Evolutionary conservation across 1,140 invertebrate genomes (phyloP).

Genomic region (Danaus melanippus): DNA sequence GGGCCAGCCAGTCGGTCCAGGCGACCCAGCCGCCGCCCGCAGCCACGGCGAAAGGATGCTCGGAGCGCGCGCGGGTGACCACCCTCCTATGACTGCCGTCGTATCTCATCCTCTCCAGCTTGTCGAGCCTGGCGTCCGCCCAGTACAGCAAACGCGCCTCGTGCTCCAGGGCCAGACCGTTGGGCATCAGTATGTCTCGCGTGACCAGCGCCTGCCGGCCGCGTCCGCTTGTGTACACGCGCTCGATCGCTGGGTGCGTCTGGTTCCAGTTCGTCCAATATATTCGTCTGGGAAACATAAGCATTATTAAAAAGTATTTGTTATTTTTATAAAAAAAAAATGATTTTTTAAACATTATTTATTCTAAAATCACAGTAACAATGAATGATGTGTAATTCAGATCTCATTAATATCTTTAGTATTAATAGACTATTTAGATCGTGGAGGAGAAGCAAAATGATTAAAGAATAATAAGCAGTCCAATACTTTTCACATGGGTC

Average conservation of each 20-base stretch:
- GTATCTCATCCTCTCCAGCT: constrained; percentile 82
- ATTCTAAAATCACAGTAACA: too few relatives aligned
- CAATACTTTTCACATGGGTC: constrained; percentile 83
- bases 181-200: constrained; percentile 87
- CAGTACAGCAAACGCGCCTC: constrained; percentile 84
- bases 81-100: constrained; percentile 80
- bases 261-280: constrained; percentile 92
- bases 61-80: constrained; percentile 79
- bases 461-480: neutral
- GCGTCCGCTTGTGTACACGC: constrained; percentile 77
- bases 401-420: too few relatives aligned
- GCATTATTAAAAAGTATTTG: too few relatives aligned
- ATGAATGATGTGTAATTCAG: too few relatives aligned
- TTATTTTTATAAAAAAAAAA: too few relatives aligned
- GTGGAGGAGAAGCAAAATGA: too few relatives aligned
- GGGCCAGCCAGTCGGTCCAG: constrained; percentile 89
- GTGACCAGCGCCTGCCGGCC: constrained; percentile 79
- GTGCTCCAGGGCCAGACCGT: constrained; percentile 84
- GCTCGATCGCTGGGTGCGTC: constrained; percentile 80
- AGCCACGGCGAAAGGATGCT: constrained; percentile 87
- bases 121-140: constrained; percentile 82
- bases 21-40: constrained; percentile 84
- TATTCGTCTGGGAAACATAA: constrained; percentile 64
- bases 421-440: too few relatives aligned
- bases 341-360: too few relatives aligned